phyloP scores from a whole-genome alignment of 2,113 vertebrate species.

The Platysternon megacephalum region DNA sequence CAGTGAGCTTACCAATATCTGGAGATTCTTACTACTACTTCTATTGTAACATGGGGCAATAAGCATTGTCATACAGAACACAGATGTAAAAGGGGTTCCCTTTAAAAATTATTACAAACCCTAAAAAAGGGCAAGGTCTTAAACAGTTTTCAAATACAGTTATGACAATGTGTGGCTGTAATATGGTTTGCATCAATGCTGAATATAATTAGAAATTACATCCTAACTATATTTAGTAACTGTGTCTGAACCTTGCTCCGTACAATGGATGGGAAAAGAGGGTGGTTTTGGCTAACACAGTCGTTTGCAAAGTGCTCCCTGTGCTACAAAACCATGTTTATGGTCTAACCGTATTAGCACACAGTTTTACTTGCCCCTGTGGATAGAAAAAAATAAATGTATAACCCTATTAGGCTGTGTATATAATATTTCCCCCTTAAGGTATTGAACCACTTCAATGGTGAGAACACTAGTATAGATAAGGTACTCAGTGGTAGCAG shows the following conservation, averaged over 20 bases:
- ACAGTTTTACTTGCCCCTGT: neutral
- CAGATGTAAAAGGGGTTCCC: neutral
- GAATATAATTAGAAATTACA: neutral
- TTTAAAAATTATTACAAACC: neutral
- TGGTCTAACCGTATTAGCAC: neutral
- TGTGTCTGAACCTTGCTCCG: neutral
- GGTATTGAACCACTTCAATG: neutral
- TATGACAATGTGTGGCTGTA: neutral
- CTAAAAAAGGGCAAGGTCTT: no score
- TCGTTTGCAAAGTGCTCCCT: neutral
- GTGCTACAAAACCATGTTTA: neutral
- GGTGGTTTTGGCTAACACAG: neutral
- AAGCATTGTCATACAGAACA: neutral
- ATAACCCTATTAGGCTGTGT: neutral
- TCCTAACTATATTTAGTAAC: neutral
- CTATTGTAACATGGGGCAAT: neutral
- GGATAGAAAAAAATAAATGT: conserved; percentile 25
- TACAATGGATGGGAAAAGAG: neutral
- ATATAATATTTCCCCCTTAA: neutral
- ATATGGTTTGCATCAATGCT: neutral
- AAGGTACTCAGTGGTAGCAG: neutral
- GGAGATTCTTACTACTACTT: neutral
- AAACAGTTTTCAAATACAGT: accelerated
- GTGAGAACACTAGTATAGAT: neutral
- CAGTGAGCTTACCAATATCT: neutral